Evolutionary conservation across 2,797 vertebrate species (phyloP), one percentile per base, ranked within the genome.

Genomic region (Dallia pectoralis): DNA sequence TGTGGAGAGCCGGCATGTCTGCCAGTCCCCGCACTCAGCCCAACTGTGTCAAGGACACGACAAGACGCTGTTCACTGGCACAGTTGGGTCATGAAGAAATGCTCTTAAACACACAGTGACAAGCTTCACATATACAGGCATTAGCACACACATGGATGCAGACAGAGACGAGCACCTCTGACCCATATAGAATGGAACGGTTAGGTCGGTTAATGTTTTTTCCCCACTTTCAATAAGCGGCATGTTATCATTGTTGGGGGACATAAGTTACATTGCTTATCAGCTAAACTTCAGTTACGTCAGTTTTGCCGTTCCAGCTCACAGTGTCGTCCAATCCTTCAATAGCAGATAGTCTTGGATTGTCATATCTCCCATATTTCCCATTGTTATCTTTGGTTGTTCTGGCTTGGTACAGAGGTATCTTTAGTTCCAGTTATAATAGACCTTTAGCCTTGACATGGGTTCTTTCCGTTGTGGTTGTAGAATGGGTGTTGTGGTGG

Each of bases 31-130:
- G 62, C 72, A 0, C 11, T 44, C 40, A 11, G 9, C 25, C 76
- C 82, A 92, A 89, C 69, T 90, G 79, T 91, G 89, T 90, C 90
- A 91, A 93, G 91, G 91, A 88, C 86, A 64, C 30, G 68, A 44
- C 6, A 2, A 44, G 40, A 12, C 40, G 9, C 40, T 44, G 36
- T 40, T 44, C 9, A 44, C 12, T 44, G 40, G 40, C 40, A 44
- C 40, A 11, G 40, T 44, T 44, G 40, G 14, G 40, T 9, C 11
- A 44, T 44, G 40, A 12, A 11, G 12, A 44, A 44, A 44, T 44
- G 40, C 40, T 44, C 3, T 44, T 44, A 65, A 70, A 72, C 73
- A 72, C 72, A 65, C 70, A 72, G 67, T 47, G 49, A 68, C 49
- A 73, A 68, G 30, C 59, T 65, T 33, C 48, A 69, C 76, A 61